These are phyloP conservation scores for Orchesellides sinensis DNA, from an alignment of 2,888 invertebrate species.

Conservation along the genomic window DNA sequence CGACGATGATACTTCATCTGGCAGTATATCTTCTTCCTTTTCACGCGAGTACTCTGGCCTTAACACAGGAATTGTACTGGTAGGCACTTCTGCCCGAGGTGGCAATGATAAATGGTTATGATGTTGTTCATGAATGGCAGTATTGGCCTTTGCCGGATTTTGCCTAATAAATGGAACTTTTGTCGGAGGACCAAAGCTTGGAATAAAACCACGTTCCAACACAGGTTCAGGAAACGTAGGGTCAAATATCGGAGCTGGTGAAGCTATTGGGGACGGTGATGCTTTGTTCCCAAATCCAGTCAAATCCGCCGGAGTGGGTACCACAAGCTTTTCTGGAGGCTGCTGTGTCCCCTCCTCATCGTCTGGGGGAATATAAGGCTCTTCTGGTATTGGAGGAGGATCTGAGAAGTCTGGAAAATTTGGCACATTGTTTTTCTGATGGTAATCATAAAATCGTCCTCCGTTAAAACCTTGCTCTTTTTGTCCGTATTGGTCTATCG, in stretches of 20 bases:
- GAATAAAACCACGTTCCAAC: conserved; percentile 53
- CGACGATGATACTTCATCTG: conserved; percentile 23
- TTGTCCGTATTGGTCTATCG: conserved; percentile 14
- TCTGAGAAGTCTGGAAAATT: conserved; percentile 43
- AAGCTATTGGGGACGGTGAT: conserved; percentile 5
- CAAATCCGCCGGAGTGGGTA: background rate
- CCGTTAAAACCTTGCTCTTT: background rate
- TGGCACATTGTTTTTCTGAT: conserved; percentile 41
- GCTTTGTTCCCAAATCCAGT: background rate
- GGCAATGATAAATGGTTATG: conserved; percentile 36
- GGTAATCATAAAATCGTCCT: conserved; percentile 7
- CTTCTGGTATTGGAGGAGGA: conserved; percentile 47
- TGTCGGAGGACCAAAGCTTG: conserved; percentile 63
- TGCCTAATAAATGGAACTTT: conserved; percentile 25
- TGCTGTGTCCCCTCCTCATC: background rate
- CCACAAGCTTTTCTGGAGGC: conserved; percentile 3
- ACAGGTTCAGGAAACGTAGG: conserved; percentile 46
- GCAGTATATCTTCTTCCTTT: conserved; percentile 18
- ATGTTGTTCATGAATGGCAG: background rate
- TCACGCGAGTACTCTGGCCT: conserved; percentile 34
- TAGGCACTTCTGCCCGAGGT: conserved; percentile 5
- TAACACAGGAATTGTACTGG: conserved; percentile 25
- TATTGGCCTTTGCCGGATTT: background rate
- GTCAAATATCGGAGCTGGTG: conserved; percentile 34
- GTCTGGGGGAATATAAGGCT: conserved; percentile 39